Evolutionary conservation across 2,888 invertebrate genomes (phyloP).

Genomic region (Nipponacmea schrenckii): DNA sequence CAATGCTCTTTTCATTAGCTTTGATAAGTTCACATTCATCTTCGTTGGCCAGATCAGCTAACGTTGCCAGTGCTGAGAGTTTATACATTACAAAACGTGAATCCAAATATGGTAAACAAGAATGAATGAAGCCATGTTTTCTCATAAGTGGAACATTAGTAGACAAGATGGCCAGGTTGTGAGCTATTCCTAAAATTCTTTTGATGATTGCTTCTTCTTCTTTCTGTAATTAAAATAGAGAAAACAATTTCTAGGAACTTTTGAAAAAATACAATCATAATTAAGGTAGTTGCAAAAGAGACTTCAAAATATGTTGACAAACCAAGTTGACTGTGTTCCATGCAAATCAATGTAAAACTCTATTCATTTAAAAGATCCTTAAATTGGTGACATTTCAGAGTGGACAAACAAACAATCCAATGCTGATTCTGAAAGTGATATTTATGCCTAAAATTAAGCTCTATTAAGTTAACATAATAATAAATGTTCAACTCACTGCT

Average conservation of each 20-base stretch:
- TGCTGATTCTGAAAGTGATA: too few relatives aligned
- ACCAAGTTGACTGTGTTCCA: too few relatives aligned
- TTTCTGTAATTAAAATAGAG: not conserved
- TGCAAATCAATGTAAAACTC: too few relatives aligned
- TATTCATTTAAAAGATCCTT: too few relatives aligned
- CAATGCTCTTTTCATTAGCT: slow-evolving; percentile 28
- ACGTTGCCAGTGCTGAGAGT: slow-evolving; percentile 33
- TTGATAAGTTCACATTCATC: slow-evolving; percentile 38
- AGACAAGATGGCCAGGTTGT: slow-evolving; percentile 31
- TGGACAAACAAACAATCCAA: too few relatives aligned
- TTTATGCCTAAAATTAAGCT: too few relatives aligned
- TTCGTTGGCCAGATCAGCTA: slow-evolving; percentile 44
- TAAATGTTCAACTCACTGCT: not conserved
- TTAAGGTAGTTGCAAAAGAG: too few relatives aligned
- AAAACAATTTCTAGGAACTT: too few relatives aligned
- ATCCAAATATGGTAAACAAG: slow-evolving; percentile 32
- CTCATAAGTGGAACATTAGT: slow-evolving; percentile 12
- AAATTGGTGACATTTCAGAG: too few relatives aligned
- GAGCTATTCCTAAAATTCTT: slow-evolving; percentile 16
- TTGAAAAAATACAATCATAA: too few relatives aligned
- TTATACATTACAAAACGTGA: slow-evolving; percentile 27
- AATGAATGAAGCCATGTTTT: slow-evolving; percentile 25
- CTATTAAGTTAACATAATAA: too few relatives aligned
- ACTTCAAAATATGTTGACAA: too few relatives aligned
- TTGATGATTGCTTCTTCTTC: slow-evolving; percentile 7